Conservation (phyloP, 2,113 vertebrate species). For the Galeopterus variegatus region DNA sequence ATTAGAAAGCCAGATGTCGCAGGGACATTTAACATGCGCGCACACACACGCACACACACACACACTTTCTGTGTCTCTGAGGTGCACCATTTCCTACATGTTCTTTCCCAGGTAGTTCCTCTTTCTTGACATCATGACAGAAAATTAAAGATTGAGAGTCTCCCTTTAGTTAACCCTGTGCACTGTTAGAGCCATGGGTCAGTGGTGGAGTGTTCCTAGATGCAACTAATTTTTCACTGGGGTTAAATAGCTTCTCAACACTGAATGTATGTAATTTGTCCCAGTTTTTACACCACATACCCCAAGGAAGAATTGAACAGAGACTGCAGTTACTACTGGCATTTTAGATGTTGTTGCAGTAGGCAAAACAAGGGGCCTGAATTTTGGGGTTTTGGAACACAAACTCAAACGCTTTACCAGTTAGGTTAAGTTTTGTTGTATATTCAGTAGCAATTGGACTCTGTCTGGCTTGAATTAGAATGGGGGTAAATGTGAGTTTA, state of each 20-base stretch:
- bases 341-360: not conserved
- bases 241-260: not conserved
- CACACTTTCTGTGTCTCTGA: not conserved
- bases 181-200: not conserved
- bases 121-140: not conserved
- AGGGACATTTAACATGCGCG: not conserved
- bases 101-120: not conserved
- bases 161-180: not conserved
- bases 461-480: not conserved
- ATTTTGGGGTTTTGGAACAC: not conserved
- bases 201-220: not conserved
- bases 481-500: not conserved
- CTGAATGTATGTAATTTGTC: not conserved
- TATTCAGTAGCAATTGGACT: not conserved
- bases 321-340: not conserved
- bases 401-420: not conserved
- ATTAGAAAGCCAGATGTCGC: constrained; percentile 24
- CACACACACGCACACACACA: not conserved
- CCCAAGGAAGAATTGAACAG: not conserved
- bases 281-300: not conserved
- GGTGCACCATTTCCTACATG: not conserved
- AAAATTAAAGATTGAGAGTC: not conserved
- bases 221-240: not conserved
- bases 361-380: not conserved
- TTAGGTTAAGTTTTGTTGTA: not conserved